Evolutionary conservation across 2,888 invertebrate species (phyloP).

Genomic region (Podotricha telesiphe): DNA sequence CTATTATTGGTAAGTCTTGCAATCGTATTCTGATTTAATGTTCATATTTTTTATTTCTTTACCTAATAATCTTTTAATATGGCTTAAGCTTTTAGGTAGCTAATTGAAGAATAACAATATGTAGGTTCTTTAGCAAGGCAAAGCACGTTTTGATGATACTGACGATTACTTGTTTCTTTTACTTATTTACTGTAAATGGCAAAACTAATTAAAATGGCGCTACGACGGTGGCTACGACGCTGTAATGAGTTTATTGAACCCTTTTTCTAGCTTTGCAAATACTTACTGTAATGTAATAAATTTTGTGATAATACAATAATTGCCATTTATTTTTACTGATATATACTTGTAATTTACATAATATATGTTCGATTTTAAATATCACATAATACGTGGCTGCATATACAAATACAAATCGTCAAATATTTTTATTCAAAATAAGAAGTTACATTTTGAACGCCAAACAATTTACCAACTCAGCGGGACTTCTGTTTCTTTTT

Average conservation of each 20-base stretch:
- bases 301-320: not conserved
- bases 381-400: not conserved
- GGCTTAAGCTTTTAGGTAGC: not conserved
- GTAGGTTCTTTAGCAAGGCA: not conserved
- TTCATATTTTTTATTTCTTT: too few species aligned
- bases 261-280: slow-evolving; percentile 23
- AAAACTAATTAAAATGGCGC: slow-evolving; percentile 39
- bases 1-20: too few species aligned
- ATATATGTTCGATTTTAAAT: not conserved
- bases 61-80: too few species aligned
- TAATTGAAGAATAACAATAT: not conserved
- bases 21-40: too few species aligned
- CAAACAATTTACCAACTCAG: too few species aligned
- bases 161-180: slow-evolving; percentile 39
- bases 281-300: slow-evolving; percentile 12
- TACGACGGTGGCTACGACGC: slow-evolving; percentile 15
- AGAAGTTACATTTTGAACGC: too few species aligned
- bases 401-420: too few species aligned
- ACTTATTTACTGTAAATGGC: slow-evolving; percentile 37
- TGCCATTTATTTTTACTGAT: not conserved
- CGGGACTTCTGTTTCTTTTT: too few species aligned
- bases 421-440: too few species aligned
- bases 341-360: not conserved
- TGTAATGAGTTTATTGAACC: slow-evolving; percentile 31
- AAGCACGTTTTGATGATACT: slow-evolving; percentile 35